These are phyloP conservation scores for Petrocephalus sullivani DNA, from an alignment of 2,797 vertebrate species.

Conservation along the genomic window DNA sequence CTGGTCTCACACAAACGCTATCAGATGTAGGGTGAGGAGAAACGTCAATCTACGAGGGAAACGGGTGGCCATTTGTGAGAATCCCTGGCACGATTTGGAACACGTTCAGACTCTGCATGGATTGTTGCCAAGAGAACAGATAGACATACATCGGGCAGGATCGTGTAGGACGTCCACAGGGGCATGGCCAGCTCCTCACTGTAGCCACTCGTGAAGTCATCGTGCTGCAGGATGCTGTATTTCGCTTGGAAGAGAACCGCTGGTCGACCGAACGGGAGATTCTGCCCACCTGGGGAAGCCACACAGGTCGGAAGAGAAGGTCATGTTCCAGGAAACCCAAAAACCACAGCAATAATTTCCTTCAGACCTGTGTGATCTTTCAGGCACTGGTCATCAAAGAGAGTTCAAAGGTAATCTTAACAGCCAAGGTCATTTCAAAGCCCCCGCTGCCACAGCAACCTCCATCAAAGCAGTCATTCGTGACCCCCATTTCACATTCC, in stretches of 20 bases:
- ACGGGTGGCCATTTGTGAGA: background rate
- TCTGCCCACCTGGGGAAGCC: slow-evolving; percentile 57
- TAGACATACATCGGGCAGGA: slow-evolving; percentile 73
- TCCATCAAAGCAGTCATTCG: background rate
- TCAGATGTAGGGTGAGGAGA: slow-evolving; percentile 57
- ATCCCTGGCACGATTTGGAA: background rate
- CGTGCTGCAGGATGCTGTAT: slow-evolving; percentile 81
- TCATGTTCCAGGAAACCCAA: slow-evolving; percentile 4
- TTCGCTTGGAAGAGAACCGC: slow-evolving; percentile 80
- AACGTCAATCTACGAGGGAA: slow-evolving; percentile 61
- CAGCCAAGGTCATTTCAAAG: too few relatives aligned
- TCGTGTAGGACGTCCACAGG: slow-evolving; percentile 85
- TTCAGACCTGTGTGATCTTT: background rate
- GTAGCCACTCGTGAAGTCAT: slow-evolving; percentile 87
- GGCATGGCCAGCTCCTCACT: slow-evolving; percentile 80
- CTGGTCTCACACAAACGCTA: slow-evolving; percentile 69
- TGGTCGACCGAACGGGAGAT: slow-evolving; percentile 82
- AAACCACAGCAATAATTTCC: background rate
- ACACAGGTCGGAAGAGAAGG: background rate
- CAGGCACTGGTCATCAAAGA: background rate
- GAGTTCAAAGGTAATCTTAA: background rate
- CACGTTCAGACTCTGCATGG: background rate
- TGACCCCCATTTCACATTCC: background rate
- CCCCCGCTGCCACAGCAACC: background rate
- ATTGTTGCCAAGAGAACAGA: background rate